These are phyloP conservation scores for Notodonta ziczac DNA, from an alignment of 2,888 invertebrate genomes.

Conservation along the genomic window DNA sequence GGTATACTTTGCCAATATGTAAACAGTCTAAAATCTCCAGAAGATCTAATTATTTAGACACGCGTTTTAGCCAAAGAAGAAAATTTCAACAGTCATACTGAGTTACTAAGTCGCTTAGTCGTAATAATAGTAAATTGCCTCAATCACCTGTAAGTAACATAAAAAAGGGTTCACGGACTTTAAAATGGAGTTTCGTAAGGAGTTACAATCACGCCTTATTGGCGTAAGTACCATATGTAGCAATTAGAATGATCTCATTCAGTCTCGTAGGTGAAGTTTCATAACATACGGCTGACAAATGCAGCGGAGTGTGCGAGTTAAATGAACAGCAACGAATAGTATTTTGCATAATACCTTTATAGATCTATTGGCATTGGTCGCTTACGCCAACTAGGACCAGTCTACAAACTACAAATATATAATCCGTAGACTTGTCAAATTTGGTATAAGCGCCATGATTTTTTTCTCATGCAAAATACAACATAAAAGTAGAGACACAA, in stretches of 20 bases:
- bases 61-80: background rate
- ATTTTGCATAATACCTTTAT: background rate
- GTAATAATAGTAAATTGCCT: conserved; percentile 1
- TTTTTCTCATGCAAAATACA: no score
- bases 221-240: conserved; percentile 15
- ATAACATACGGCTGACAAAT: conserved; percentile 26
- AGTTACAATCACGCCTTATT: conserved; percentile 12
- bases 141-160: background rate
- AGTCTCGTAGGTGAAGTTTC: background rate
- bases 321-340: conserved; percentile 6
- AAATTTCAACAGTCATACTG: background rate
- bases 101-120: background rate
- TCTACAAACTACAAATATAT: no score
- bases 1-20: no score
- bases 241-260: conserved; percentile 26
- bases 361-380: background rate
- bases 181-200: conserved; percentile 3
- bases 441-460: no score
- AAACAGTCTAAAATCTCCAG: no score
- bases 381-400: background rate
- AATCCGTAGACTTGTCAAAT: no score
- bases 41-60: no score
- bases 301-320: conserved; percentile 13
- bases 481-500: no score
- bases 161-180: conserved; percentile 6